Base-by-base conservation (phyloP, 2,888 invertebrate species). In the Danaus chrysippus region DNA sequence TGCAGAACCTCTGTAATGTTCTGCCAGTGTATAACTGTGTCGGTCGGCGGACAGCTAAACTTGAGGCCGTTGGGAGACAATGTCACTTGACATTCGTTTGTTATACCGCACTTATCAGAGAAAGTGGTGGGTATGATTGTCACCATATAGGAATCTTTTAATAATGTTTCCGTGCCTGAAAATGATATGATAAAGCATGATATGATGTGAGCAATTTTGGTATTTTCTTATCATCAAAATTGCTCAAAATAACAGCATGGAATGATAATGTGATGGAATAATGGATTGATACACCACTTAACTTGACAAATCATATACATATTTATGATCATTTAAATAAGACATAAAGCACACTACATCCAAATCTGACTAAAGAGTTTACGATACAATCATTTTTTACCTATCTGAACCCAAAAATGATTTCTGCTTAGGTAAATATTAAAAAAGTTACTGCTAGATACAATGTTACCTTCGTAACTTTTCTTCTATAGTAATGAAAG, bases 71-170 rank as follows among this genome's bases (percentile, higher is more conserved):
- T 80, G 0, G 92, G 73, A 10, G 91, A 91, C 3, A 93, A 82
- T 13, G 92, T 87, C 61, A 94, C 80, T 41, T 92, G 89, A 53
- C 94, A 93, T 74, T 93, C 92, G 1, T 93, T 80, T 54, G 86
- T 85, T 58, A 94, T 78, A 12, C 93, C 93, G 58, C 94, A 93
- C 55, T 89, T 87, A 74, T 92, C 92, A 3, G 94, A 93, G 78
- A 94, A 91, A 42, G 91, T 87, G 41, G 94, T 94, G 65, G 93
- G 92, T 6, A 94, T 84, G 67, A 95, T 81, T 3, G 93, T 94
- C 54, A 95, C 92, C 43, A 92, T 90, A 76, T 92, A 93, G 46
- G 85, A 84, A 73, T 88, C 86, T 81, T 87, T 87, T 72, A 85
- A 78, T 68, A 76, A 88, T 84, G 72, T 87, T 84, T 77, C 92